These are phyloP conservation scores for Netelia inedita DNA, from an alignment of 2,888 invertebrate genomes.

Conservation along the genomic window DNA sequence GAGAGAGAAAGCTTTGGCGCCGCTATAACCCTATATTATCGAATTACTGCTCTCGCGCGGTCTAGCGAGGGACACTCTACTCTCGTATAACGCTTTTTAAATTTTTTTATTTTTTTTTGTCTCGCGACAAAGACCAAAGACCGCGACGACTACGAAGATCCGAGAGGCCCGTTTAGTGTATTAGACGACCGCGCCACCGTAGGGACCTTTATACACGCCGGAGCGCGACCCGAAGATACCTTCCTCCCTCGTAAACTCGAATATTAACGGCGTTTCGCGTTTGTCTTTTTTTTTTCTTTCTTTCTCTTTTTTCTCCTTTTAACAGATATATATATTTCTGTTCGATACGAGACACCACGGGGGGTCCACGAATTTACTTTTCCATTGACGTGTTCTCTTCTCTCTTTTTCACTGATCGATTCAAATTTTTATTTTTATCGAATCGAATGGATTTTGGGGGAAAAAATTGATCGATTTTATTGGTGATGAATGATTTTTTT, in stretches of 20 bases:
- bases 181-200: not conserved
- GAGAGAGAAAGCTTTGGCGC: constrained; percentile 76
- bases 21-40: constrained; percentile 82
- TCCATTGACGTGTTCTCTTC: constrained; percentile 4
- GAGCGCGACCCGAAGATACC: constrained; percentile 32
- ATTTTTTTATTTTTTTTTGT: constrained; percentile 22
- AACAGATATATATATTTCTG: constrained; percentile 64
- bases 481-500: no score
- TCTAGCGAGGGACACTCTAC: constrained; percentile 33
- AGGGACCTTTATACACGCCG: not conserved
- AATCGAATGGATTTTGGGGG: not conserved
- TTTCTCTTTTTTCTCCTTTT: no score
- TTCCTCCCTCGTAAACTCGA: constrained; percentile 50
- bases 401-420: not conserved
- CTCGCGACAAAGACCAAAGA: constrained; percentile 25
- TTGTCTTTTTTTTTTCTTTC: constrained; percentile 30
- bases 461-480: not conserved
- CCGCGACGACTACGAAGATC: constrained; percentile 35
- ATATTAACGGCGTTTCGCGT: constrained; percentile 70
- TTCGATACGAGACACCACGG: constrained; percentile 75
- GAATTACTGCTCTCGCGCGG: constrained; percentile 76
- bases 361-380: constrained; percentile 61
- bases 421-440: not conserved
- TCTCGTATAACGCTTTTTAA: not conserved
- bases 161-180: constrained; percentile 2